These are phyloP conservation scores for Acleris cristana DNA, from an alignment of 2,888 invertebrate species.

Conservation along the genomic window DNA sequence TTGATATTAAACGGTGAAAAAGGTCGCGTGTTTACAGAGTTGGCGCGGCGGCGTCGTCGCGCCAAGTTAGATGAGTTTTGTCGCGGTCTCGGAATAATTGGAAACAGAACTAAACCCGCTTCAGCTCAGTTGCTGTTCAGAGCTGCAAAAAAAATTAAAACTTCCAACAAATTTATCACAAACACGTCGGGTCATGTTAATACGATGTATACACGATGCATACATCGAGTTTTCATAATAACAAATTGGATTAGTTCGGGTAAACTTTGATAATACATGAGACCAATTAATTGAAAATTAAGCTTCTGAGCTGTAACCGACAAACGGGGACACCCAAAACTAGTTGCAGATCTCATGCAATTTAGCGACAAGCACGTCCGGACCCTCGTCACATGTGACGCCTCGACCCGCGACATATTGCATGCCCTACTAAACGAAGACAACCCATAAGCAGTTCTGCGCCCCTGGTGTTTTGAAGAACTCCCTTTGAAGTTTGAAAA, in stretches of 20 bases:
- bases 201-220: no score
- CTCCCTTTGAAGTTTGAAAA: conserved; percentile 23
- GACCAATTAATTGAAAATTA: conserved; percentile 17
- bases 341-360: conserved; percentile 29
- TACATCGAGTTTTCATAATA: no score
- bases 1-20: conserved; percentile 31
- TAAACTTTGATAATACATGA: conserved; percentile 10
- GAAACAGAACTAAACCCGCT: conserved; percentile 26
- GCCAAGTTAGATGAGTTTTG: conserved; percentile 37
- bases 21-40: conserved; percentile 34
- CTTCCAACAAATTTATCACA: conserved; percentile 7
- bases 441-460: conserved; percentile 13
- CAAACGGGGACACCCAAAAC: conserved; percentile 14
- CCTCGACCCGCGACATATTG: conserved; percentile 22
- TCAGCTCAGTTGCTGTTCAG: conserved; percentile 1
- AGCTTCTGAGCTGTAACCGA: neutral
- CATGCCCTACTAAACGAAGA: conserved; percentile 4
- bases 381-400: conserved; percentile 31
- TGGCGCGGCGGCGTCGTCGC: conserved; percentile 15
- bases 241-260: neutral
- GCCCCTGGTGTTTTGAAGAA: conserved; percentile 1
- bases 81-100: conserved; percentile 36
- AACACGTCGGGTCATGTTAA: neutral
- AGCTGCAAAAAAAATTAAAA: conserved; percentile 5
- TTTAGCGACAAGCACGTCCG: conserved; percentile 25